A percentile compares a stretch with the other conserved stretches of the same genome.
Conservation (phyloP, 1,140 invertebrate genomes). For the Druon quercuslanigerum region DNA sequence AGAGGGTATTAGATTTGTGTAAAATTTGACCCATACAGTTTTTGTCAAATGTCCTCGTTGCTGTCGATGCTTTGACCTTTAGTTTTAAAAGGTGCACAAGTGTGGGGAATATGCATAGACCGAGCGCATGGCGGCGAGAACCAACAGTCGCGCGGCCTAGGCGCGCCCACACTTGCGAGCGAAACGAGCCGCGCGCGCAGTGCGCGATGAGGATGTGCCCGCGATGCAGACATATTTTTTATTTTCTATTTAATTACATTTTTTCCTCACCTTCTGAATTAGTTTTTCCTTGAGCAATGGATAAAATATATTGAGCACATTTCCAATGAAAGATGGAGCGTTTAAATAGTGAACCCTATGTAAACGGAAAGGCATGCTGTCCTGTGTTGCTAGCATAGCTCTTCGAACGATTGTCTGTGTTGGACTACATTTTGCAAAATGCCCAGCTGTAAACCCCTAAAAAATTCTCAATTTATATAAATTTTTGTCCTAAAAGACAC, state of each 20-base stretch:
- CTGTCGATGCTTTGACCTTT: too few relatives aligned
- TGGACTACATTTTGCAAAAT: conserved; percentile 68
- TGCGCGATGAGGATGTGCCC: too few relatives aligned
- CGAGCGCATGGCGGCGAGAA: too few relatives aligned
- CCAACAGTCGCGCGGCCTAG: too few relatives aligned
- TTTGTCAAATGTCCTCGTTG: too few relatives aligned
- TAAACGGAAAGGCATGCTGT: conserved; percentile 72
- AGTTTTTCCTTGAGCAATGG: conserved; percentile 70
- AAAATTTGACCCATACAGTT: too few relatives aligned
- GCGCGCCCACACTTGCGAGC: too few relatives aligned
- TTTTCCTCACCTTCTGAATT: conserved; percentile 64
- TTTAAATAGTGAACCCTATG: conserved; percentile 67
- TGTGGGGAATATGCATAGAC: too few relatives aligned
- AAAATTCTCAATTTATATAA: conserved; percentile 29
- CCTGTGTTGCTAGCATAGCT: conserved; percentile 70
- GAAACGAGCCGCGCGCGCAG: too few relatives aligned
- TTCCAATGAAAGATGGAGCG: conserved; percentile 66
- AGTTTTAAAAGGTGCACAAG: too few relatives aligned
- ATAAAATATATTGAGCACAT: conserved; percentile 66
- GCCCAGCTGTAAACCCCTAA: conserved; percentile 65
- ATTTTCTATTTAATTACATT: neutral
- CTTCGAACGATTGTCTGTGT: conserved; percentile 64
- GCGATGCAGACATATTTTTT: too few relatives aligned
- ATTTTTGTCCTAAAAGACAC: neutral
- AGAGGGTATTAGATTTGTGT: too few relatives aligned